phyloP scores from a whole-genome alignment of 2,888 invertebrate genomes.

The Plebejus argus region DNA sequence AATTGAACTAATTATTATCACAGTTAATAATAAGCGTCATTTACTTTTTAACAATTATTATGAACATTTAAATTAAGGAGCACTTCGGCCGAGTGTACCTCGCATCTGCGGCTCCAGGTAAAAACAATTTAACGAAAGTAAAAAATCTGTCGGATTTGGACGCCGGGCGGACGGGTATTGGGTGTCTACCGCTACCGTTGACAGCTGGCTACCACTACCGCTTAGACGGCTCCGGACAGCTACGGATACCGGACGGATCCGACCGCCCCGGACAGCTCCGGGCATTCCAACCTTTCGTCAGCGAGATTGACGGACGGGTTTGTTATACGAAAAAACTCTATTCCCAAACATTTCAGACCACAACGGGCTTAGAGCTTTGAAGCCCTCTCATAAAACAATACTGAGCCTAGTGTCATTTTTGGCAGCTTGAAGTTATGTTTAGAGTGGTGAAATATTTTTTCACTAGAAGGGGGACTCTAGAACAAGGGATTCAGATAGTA shows the following conservation, averaged over 20 bases:
- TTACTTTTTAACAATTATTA: too few relatives aligned
- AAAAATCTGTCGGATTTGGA: slow-evolving; percentile 8
- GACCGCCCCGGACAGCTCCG: too few relatives aligned
- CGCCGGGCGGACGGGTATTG: neutral
- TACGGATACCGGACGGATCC: neutral
- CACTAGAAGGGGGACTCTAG: neutral
- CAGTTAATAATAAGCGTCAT: too few relatives aligned
- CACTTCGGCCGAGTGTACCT: neutral
- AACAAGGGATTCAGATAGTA: too few relatives aligned
- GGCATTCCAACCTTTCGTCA: too few relatives aligned
- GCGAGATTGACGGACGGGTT: neutral
- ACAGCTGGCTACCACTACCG: neutral
- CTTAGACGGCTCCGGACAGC: neutral
- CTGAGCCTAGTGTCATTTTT: neutral
- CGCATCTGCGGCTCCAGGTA: neutral
- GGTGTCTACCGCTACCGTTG: neutral
- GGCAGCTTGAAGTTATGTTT: neutral
- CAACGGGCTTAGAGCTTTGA: neutral
- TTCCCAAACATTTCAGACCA: neutral
- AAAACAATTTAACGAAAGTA: slow-evolving; percentile 1
- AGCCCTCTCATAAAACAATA: neutral
- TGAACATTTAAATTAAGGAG: too few relatives aligned
- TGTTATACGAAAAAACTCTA: neutral
- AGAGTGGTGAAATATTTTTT: neutral
- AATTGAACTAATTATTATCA: too few relatives aligned